A percentile compares a stretch with the other conserved stretches of the same genome.
phyloP scores from a whole-genome alignment of 2,113 vertebrate genomes.

The Syngnathus floridae region DNA sequence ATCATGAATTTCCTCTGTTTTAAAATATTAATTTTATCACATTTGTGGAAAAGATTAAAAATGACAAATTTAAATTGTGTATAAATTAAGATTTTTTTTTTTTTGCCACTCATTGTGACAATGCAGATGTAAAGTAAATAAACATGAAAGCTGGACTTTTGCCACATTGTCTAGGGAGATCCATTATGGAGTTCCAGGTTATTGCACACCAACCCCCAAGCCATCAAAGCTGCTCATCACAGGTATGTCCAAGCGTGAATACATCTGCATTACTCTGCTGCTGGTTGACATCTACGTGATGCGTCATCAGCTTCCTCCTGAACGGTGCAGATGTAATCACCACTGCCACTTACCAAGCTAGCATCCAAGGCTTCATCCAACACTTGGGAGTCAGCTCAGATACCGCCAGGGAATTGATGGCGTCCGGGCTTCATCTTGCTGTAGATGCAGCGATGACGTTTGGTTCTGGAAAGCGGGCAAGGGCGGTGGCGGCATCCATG shows the following conservation, averaged over 20 bases:
- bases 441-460: slow-evolving; percentile 59
- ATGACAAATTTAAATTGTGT: too few relatives aligned
- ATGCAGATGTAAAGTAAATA: too few relatives aligned
- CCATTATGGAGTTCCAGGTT: slow-evolving; percentile 77
- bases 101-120: too few relatives aligned
- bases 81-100: too few relatives aligned
- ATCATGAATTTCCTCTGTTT: not conserved
- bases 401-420: slow-evolving; percentile 59
- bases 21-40: too few relatives aligned
- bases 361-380: slow-evolving; percentile 66
- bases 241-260: slow-evolving; percentile 45
- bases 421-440: slow-evolving; percentile 70
- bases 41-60: too few relatives aligned
- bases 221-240: slow-evolving; percentile 68
- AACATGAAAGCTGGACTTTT: too few relatives aligned
- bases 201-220: slow-evolving; percentile 69
- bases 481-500: slow-evolving; percentile 71
- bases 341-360: slow-evolving; percentile 78
- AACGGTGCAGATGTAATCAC: slow-evolving; percentile 73
- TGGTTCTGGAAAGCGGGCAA: slow-evolving; percentile 8
- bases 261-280: not conserved
- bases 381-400: slow-evolving; percentile 63
- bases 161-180: slow-evolving; percentile 62
- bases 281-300: not conserved
- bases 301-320: slow-evolving; percentile 63